phyloP scores from a whole-genome alignment of 2,113 vertebrate species.

The Eudorcas thomsonii region DNA sequence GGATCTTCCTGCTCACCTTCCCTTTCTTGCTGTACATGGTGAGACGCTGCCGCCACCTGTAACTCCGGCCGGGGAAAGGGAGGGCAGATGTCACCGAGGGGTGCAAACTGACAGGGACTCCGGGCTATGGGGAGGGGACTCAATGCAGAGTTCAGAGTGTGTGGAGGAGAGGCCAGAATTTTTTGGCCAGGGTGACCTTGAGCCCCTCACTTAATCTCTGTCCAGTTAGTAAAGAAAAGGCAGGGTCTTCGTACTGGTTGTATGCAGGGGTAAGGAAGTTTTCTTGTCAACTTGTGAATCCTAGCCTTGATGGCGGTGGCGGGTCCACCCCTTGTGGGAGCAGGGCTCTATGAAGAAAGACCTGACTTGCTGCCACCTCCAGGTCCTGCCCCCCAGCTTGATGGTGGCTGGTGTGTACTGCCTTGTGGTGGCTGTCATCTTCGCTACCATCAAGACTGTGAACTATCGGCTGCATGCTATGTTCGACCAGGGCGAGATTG shows the following conservation, averaged over 20 bases:
- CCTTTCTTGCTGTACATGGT: slow-evolving; percentile 94
- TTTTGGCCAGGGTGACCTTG: slow-evolving; percentile 18
- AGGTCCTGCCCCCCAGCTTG: slow-evolving; percentile 91
- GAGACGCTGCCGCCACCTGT: slow-evolving; percentile 69
- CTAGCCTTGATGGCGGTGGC: background rate
- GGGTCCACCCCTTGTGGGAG: background rate
- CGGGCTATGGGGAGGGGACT: background rate
- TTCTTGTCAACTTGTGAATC: background rate
- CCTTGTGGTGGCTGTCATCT: slow-evolving; percentile 88
- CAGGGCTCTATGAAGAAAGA: background rate
- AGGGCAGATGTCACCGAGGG: background rate
- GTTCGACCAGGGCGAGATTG: slow-evolving; percentile 93
- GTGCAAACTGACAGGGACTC: background rate
- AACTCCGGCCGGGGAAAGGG: background rate
- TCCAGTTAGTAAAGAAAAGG: background rate
- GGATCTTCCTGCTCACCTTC: slow-evolving; percentile 91
- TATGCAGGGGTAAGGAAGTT: background rate
- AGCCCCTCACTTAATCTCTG: background rate
- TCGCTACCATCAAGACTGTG: slow-evolving; percentile 89
- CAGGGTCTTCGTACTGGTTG: background rate
- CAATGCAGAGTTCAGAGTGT: background rate
- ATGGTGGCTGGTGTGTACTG: slow-evolving; percentile 89
- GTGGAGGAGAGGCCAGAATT: background rate
- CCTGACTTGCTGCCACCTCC: background rate
- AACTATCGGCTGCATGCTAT: slow-evolving; percentile 92